These are phyloP conservation scores for Callopanchax toddi DNA, from an alignment of 2,113 vertebrate species.

Conservation along the genomic window DNA sequence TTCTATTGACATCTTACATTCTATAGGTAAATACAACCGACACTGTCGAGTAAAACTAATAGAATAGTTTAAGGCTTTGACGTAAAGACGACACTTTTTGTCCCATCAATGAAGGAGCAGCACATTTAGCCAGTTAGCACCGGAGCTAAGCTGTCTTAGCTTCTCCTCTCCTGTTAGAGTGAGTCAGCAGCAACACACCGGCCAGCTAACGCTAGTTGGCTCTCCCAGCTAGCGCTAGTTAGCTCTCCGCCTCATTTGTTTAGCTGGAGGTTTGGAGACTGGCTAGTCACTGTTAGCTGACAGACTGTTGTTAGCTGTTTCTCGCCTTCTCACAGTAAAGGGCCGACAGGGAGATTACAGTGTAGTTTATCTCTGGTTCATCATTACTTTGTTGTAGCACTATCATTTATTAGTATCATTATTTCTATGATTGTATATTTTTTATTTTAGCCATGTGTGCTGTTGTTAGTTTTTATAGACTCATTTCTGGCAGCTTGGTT, in stretches of 20 bases:
- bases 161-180: slow-evolving; percentile 46
- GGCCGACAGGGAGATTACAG: slow-evolving; percentile 19
- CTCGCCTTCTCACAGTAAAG: slow-evolving; percentile 24
- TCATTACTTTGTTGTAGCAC: not conserved
- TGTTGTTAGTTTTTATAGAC: not conserved
- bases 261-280: slow-evolving; percentile 23
- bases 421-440: accelerated
- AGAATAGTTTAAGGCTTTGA: no score
- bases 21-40: slow-evolving; percentile 83
- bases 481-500: slow-evolving; percentile 6
- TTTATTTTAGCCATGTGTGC: not conserved
- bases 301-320: slow-evolving; percentile 25
- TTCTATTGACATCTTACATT: slow-evolving; percentile 92
- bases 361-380: not conserved
- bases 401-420: accelerated
- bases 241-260: slow-evolving; percentile 47
- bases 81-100: not conserved
- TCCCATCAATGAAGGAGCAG: not conserved
- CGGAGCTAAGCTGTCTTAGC: slow-evolving; percentile 34
- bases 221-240: slow-evolving; percentile 39
- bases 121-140: slow-evolving; percentile 36
- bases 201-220: slow-evolving; percentile 50
- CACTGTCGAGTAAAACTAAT: not conserved
- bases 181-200: slow-evolving; percentile 76
- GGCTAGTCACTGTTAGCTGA: slow-evolving; percentile 28